Evolutionary conservation across 1,140 invertebrate genomes (phyloP), one percentile per base, ranked within the genome.

Genomic region (Cotesia glomerata): DNA sequence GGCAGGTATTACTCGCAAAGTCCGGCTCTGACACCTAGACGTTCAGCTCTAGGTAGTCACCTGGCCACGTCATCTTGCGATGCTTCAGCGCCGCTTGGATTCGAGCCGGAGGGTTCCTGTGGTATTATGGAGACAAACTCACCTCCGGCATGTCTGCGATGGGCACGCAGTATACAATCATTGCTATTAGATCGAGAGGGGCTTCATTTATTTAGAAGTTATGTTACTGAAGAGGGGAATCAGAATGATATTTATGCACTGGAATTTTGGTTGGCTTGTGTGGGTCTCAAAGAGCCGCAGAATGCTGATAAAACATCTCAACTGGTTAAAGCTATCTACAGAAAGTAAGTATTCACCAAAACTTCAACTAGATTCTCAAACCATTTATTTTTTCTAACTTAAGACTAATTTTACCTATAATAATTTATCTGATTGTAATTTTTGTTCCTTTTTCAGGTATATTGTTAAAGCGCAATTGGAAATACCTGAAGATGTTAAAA

Each of bases 221-320:
- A 94, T 87, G 90, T 97, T 74, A 88, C 92, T 78, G 90, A 94
- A 78, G 95, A 97, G 85, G 92, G 93, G 70, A 91, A 91, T 76
- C 90, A 91, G 74, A 91, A 94, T 84, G 91, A 92, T 64, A 92
- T 45, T 45, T 7, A 94, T 84, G 89, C 92, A 51, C 90, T 97
- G 74, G 92, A 95, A 81, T 97, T 97, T 86, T 96, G 95, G 91
- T 97, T 96, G 87, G 95, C 95, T 58, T 96, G 95, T 85, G 92
- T 95, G 82, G 96, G 96, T 14, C 90, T 97, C 69, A 95, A 95
- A 79, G 92, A 93, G 80, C 92, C 95, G 80, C 88, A 89, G 72
- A 92, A 94, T 84, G 90, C 90, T 3, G 89, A 91, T 79, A 91
- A 90, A 80, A 91, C 95, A 73, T 90, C 91, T 73, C 91, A 93